Base-by-base conservation (phyloP, 2,797 vertebrate species). In the Atherinosoma microstoma region DNA sequence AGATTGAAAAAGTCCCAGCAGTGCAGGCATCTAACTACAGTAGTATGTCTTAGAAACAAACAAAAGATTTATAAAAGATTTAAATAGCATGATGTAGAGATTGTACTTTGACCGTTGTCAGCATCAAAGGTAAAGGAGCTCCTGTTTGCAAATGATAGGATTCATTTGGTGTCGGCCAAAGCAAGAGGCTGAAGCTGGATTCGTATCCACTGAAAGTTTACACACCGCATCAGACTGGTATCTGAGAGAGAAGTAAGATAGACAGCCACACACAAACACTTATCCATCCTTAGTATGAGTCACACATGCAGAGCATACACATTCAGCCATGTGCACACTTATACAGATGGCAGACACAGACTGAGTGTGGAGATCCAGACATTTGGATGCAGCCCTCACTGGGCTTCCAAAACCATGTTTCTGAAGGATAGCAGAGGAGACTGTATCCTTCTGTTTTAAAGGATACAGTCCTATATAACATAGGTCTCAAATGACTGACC, bases 301-400 rank as follows among this genome's bases (percentile, higher is more conserved):
- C 89, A 90, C 76, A 80, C 84, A 80, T 64, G 57, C 59, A 61
- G 54, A 88, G 86, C 79, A 80, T 80, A 90, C 87, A 90, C 81
- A 80, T 77, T 87, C 74, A 91, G 87, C 86, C 79, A 80, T 88
- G 84, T 86, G 80, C 84, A 87, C 78, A 83, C 83, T 86, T 82
- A 82, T 84, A 79, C 87, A 92, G 89, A 91, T 87, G 87, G 86
- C 85, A 89, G 79, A 89, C 85, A 64, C 84, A 73, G 74, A 87
- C 66, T 27, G 73, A 78, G 75, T 40, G 70, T 80, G 64, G 67
- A 82, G 82, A 87, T 83, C 77, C 76, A 87, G 73, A 83, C 76
- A 67, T 79, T 88, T 89, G 87, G 86, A 84, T 78, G 69, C 73
- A 61, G 70, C 75, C 60, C 58, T 83, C 68, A 56, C n/a, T 79